Conservation (phyloP, 2,888 invertebrate genomes). For the Entomobrya multifasciata region DNA sequence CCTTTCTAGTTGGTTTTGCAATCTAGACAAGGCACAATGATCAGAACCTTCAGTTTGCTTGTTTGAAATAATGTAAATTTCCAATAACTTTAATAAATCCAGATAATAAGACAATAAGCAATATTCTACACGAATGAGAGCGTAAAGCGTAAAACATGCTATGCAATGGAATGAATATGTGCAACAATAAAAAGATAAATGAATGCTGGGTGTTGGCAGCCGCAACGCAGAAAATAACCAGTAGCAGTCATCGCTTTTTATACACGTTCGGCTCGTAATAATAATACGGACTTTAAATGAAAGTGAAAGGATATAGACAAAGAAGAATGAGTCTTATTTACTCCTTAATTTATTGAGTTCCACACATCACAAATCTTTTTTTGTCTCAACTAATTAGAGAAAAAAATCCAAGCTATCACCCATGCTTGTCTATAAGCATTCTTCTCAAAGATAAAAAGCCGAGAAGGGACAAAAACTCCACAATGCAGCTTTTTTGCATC, state of each 20-base stretch:
- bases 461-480: neutral
- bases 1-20: too few species aligned
- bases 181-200: constrained; percentile 6
- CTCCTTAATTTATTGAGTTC: constrained; percentile 64
- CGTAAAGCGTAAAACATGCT: neutral
- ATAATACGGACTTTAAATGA: constrained; percentile 26
- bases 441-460: neutral
- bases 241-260: constrained; percentile 48
- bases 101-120: too few species aligned
- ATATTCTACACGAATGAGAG: too few species aligned
- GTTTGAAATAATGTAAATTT: too few species aligned
- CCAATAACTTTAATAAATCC: neutral
- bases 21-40: too few species aligned
- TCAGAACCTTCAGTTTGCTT: too few species aligned
- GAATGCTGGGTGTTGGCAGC: neutral
- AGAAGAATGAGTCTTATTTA: constrained; percentile 54
- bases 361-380: constrained; percentile 63
- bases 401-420: constrained; percentile 58
- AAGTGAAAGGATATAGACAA: constrained; percentile 49
- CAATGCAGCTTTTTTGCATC: neutral
- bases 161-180: neutral
- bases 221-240: neutral
- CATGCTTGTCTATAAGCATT: constrained; percentile 50
- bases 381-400: constrained; percentile 67
- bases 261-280: neutral